A percentile compares a stretch with the other conserved stretches of the same genome.
These are phyloP conservation scores for Pempheris klunzingeri DNA, from an alignment of 2,797 vertebrate genomes.

Conservation along the genomic window DNA sequence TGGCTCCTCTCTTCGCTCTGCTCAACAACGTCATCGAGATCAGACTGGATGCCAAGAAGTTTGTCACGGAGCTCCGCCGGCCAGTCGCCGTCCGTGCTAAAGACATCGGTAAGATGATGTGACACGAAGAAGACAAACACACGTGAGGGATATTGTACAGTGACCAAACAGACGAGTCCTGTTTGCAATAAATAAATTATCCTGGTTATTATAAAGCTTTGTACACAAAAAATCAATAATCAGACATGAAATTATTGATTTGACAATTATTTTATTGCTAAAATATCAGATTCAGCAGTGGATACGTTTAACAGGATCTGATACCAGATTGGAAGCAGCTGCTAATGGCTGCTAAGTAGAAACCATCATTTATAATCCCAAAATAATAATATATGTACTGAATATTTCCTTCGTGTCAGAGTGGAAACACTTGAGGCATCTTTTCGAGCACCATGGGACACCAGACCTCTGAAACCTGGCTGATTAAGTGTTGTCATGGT, in stretches of 20 bases:
- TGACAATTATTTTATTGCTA: too few species aligned
- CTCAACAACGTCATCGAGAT: constrained; percentile 99
- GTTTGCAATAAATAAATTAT: too few species aligned
- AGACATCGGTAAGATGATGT: constrained; percentile 91
- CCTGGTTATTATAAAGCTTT: too few species aligned
- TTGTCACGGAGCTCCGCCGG: constrained; percentile 93
- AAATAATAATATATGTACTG: background rate
- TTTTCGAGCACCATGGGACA: background rate
- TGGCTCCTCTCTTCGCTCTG: constrained; percentile 96
- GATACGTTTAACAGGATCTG: background rate
- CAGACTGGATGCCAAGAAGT: constrained; percentile 96
- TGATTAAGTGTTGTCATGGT: background rate
- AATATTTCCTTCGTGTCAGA: background rate
- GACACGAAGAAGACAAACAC: background rate
- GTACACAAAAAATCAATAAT: too few species aligned
- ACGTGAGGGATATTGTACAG: too few species aligned
- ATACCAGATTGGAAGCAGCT: background rate
- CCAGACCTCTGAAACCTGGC: constrained; percentile 1
- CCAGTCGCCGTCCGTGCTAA: constrained; percentile 93
- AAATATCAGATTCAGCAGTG: background rate
- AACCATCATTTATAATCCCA: background rate
- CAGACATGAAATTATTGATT: too few species aligned
- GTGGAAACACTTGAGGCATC: background rate
- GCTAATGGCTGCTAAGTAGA: background rate
- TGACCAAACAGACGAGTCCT: too few species aligned